Evolutionary conservation across 2,888 invertebrate species (phyloP).

Genomic region (Bimastos eiseni): DNA sequence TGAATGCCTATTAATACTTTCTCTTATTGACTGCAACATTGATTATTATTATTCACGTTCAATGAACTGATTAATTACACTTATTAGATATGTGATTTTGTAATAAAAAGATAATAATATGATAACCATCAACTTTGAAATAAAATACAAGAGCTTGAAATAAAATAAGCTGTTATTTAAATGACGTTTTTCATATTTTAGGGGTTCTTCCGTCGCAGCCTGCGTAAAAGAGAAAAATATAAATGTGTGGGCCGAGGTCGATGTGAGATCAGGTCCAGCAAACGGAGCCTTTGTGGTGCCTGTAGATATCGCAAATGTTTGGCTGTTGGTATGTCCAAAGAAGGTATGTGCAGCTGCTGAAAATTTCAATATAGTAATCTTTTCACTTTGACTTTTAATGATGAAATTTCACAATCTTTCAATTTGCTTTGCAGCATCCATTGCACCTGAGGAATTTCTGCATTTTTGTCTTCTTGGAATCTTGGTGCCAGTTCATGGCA

Average conservation of each 20-base stretch:
- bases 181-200: conserved; percentile 33
- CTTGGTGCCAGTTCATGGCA: too few species aligned
- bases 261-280: conserved; percentile 50
- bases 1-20: too few species aligned
- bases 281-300: conserved; percentile 53
- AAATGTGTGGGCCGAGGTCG: conserved; percentile 49
- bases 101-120: background rate
- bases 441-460: background rate
- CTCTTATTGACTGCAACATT: too few species aligned
- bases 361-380: background rate
- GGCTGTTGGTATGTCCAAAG: conserved; percentile 58
- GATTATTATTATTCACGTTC: too few species aligned
- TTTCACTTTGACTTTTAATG: background rate
- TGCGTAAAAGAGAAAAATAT: conserved; percentile 53
- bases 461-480: too few species aligned
- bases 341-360: conserved; percentile 46
- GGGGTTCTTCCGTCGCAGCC: conserved; percentile 59
- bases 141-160: too few species aligned
- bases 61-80: too few species aligned
- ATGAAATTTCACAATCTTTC: background rate
- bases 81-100: too few species aligned
- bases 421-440: background rate
- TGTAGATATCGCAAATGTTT: conserved; percentile 58
- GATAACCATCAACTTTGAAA: background rate
- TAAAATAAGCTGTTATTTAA: background rate